Percentiles rank a stretch among this genome's conserved stretches.
Conservation (phyloP, 2,113 vertebrate species). For the Pavo muticus region DNA sequence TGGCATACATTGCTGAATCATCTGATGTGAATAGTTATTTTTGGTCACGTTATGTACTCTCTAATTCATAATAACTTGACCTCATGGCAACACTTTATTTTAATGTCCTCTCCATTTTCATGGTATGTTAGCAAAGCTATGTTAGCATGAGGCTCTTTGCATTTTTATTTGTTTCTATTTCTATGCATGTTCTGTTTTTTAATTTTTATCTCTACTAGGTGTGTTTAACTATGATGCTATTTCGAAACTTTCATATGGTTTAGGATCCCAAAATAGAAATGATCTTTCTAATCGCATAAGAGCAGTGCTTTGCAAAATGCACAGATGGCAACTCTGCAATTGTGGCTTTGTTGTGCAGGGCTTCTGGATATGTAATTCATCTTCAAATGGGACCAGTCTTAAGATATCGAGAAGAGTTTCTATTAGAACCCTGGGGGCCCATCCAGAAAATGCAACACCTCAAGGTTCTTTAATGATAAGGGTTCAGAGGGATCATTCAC, state of each 20-base stretch:
- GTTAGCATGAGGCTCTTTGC: not conserved
- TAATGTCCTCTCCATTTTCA: not conserved
- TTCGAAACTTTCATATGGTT: slow-evolving; percentile 29
- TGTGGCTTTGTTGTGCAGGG: not conserved
- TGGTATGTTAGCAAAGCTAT: not conserved
- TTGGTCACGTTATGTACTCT: not conserved
- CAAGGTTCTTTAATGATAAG: not conserved
- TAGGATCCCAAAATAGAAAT: slow-evolving; percentile 20
- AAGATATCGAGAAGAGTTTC: not conserved
- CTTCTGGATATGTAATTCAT: not conserved
- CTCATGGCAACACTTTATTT: not conserved
- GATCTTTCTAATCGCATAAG: not conserved
- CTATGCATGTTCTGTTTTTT: not conserved
- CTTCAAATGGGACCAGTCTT: not conserved
- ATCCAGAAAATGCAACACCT: not conserved
- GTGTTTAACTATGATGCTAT: not conserved
- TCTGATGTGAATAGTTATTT: not conserved
- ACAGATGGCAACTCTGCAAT: not conserved
- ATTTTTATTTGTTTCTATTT: not conserved
- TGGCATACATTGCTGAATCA: not conserved
- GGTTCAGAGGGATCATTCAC: not conserved
- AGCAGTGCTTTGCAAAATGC: not conserved
- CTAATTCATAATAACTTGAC: not conserved
- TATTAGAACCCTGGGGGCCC: not conserved
- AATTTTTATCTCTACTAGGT: not conserved